Conservation (phyloP, 2,113 vertebrate species). For the Tetraodon nigroviridis region DNA sequence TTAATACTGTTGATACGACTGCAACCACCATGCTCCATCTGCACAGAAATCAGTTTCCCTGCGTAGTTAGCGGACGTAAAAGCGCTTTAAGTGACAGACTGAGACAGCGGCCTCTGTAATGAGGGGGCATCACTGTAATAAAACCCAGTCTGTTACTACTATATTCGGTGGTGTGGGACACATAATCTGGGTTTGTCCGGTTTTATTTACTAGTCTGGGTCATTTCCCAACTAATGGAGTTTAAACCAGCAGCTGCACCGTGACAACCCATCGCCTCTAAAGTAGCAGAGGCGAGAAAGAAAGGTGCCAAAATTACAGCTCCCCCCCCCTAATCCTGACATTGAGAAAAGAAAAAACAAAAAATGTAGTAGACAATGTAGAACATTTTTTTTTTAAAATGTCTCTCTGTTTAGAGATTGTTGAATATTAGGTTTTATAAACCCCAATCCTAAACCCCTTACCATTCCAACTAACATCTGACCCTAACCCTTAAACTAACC, state of each 20-base stretch:
- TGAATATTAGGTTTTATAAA: no score
- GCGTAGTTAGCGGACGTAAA: background rate
- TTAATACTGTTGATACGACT: background rate
- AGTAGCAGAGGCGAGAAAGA: background rate
- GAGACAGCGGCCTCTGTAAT: background rate
- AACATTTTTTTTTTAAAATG: no score
- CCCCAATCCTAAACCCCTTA: no score
- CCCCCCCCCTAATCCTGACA: no score
- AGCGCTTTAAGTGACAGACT: background rate
- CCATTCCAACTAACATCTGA: no score
- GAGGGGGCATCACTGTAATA: background rate
- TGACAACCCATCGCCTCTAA: background rate
- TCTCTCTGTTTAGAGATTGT: no score
- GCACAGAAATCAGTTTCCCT: background rate
- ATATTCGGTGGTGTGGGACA: background rate
- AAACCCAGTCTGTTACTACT: background rate
- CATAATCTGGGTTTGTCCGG: background rate
- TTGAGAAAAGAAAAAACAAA: no score
- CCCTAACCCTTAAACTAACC: no score
- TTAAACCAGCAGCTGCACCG: background rate
- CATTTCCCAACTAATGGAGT: conserved; percentile 1
- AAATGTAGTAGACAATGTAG: no score
- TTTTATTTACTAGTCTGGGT: background rate
- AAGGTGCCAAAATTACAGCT: no score
- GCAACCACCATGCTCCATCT: background rate